These are phyloP conservation scores for Heptranchias perlo DNA, from an alignment of 2,113 vertebrate genomes.

Conservation along the genomic window DNA sequence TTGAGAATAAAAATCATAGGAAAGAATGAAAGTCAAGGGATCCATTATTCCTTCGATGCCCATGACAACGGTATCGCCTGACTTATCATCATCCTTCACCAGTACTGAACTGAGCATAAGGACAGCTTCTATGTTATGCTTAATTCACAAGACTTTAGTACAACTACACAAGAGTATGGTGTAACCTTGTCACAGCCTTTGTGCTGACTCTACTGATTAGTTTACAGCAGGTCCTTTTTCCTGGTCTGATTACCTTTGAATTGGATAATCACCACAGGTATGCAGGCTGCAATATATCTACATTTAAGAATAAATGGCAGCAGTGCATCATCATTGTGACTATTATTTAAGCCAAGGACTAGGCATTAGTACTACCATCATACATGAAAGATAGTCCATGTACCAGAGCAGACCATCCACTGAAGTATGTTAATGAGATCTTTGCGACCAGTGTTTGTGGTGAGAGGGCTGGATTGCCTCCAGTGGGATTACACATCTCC, in stretches of 20 bases:
- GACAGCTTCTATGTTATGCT: background rate
- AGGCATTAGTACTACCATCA: background rate
- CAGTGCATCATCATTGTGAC: background rate
- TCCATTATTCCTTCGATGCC: background rate
- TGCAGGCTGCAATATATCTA: background rate
- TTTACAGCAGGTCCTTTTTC: background rate
- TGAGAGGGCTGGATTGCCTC: background rate
- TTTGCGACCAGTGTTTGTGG: background rate
- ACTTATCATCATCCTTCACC: background rate
- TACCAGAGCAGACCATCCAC: background rate
- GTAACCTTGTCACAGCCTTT: background rate
- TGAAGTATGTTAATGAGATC: background rate
- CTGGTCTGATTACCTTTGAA: background rate
- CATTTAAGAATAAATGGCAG: background rate
- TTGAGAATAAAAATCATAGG: background rate
- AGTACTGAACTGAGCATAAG: background rate
- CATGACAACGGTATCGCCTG: background rate
- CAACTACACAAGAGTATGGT: background rate
- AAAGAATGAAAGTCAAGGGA: background rate
- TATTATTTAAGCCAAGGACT: background rate
- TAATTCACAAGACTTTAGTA: background rate
- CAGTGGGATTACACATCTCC: background rate
- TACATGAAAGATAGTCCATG: background rate
- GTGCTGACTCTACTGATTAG: background rate
- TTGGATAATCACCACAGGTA: background rate